Percentiles rank a stretch among this genome's conserved stretches.
Evolutionary conservation across 2,797 vertebrate genomes (phyloP).

Genomic region (Pseudotriccus pelzelni): DNA sequence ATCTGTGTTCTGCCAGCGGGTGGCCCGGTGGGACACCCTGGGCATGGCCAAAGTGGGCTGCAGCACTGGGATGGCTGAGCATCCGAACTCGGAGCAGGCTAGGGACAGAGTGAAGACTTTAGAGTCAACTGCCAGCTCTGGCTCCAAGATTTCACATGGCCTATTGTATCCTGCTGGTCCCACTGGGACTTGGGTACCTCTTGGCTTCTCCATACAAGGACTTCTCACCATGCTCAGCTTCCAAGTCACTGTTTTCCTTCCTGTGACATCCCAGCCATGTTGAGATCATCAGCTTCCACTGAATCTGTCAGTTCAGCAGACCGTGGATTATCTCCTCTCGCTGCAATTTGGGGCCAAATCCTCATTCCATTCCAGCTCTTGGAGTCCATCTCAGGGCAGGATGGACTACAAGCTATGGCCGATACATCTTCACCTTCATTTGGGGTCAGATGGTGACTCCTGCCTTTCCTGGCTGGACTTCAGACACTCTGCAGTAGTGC

Average conservation of each 20-base stretch:
- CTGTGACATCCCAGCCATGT: background rate
- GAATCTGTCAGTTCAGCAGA: background rate
- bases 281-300: background rate
- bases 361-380: background rate
- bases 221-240: background rate
- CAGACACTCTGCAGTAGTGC: background rate
- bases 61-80: fast-evolving
- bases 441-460: background rate
- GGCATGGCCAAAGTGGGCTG: background rate
- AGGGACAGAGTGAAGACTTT: background rate
- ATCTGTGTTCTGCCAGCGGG: fast-evolving
- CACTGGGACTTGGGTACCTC: background rate
- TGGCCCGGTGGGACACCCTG: background rate
- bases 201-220: background rate
- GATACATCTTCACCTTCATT: background rate
- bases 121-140: background rate
- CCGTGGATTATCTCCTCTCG: background rate
- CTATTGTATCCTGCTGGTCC: background rate
- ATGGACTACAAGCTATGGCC: background rate
- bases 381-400: background rate
- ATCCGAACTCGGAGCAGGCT: background rate
- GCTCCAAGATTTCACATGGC: background rate
- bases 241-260: background rate
- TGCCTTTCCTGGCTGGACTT: background rate
- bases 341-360: background rate